Evolutionary conservation across 2,888 invertebrate genomes (phyloP).

Genomic region (Mythimna ferrago): DNA sequence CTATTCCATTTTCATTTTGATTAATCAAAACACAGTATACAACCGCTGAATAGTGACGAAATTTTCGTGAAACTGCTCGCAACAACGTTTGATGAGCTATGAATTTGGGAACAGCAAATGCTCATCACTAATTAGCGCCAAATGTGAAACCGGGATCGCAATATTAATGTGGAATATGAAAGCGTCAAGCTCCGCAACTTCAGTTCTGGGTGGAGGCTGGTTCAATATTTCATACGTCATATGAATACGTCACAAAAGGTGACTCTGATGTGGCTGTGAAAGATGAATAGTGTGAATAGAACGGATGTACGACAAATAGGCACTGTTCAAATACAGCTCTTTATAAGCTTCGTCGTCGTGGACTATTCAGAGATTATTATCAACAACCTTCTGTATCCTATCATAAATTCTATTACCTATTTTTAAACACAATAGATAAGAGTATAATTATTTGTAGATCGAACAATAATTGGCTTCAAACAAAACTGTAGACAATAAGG

Average conservation of each 20-base stretch:
- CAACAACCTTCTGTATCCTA: conserved; percentile 11
- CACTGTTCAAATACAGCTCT: conserved; percentile 53
- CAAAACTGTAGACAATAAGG: conserved; percentile 15
- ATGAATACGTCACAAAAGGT: conserved; percentile 66
- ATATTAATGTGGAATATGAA: conserved; percentile 64
- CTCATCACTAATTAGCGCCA: conserved; percentile 67
- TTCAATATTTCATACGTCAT: conserved; percentile 68
- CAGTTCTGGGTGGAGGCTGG: conserved; percentile 56
- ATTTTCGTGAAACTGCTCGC: conserved; percentile 36
- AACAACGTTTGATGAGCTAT: conserved; percentile 65
- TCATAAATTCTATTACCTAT: background rate
- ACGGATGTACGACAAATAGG: conserved; percentile 60
- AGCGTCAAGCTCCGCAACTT: conserved; percentile 59
- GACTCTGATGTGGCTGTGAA: conserved; percentile 63
- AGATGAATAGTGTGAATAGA: conserved; percentile 65
- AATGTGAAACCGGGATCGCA: conserved; percentile 65
- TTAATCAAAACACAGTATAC: conserved; percentile 45
- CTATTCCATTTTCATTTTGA: conserved; percentile 19
- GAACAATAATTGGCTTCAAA: conserved; percentile 14
- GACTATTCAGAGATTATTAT: conserved; percentile 26
- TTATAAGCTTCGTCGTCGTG: conserved; percentile 44
- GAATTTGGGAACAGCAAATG: conserved; percentile 65
- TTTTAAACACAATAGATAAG: conserved; percentile 15
- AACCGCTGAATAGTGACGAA: conserved; percentile 38
- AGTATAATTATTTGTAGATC: conserved; percentile 11